Base-by-base conservation (phyloP, 2,113 vertebrate species). In the Polypterus bichir region DNA sequence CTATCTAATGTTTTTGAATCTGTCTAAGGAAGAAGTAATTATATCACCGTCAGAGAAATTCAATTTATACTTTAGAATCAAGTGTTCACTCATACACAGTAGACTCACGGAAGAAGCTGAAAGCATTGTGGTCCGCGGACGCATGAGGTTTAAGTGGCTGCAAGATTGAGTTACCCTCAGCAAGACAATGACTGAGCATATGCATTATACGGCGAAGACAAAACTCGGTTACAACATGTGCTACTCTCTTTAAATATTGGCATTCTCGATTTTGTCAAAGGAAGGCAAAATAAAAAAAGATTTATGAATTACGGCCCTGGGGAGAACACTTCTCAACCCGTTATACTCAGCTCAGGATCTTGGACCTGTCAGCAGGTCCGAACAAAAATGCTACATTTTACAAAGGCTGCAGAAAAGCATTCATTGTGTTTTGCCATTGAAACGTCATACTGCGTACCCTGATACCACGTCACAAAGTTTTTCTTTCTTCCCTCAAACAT, bases 161-260 rank as follows among this genome's bases (percentile, higher is more conserved):
- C 27, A 27, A 27, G 27, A 27, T 27, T 27, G 27, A 27, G 27
- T 27, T 27, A 27, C 27, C 27, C 27, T 27, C 27, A 27, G 27
- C 27, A 2, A 27, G 27, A 27, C 27, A 27, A 27, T 27, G 27
- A 27, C 27, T 27, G 27, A 27, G 27, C 27, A 27, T 27, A 27
- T 27, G 27, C 27, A 27, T 27, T 27, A 27, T 27, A 27, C 2
- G 27, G 27, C 27, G 1, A 27, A 27, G 27, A 27, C 27, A 27
- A 27, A 27, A 27, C 27, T 27, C 27, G 2, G 27, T 27, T 27
- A 27, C 27, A 27, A 27, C 27, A 27, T 27, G 27, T 2, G 27
- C 27, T 27, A 27, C 27, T 27, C 27, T 27, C 27, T 46, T 44
- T 66, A 61, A 66, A 66, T 59, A 10, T n/a, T 55, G 61, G 61